Base-by-base conservation (phyloP, 2,888 invertebrate genomes). In the Bellardia bayeri region DNA sequence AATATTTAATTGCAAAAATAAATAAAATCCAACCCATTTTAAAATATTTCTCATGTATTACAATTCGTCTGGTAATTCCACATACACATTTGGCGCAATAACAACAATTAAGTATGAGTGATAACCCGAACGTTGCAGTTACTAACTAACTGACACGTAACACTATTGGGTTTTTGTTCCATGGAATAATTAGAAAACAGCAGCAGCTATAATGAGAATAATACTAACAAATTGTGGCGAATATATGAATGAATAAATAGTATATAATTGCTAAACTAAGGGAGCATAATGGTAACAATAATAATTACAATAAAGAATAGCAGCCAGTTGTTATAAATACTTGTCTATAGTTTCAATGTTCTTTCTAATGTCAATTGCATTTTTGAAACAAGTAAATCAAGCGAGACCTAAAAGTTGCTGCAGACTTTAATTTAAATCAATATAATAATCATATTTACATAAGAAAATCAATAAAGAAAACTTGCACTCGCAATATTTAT, bases 61-160 rank as follows among this genome's bases (percentile, higher is more conserved):
- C 37, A 37, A 6, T 4, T 37, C 6, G 5, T 45, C 9, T 23
- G 23, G 23, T 23, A 23, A 23, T 45, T 69, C 2, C 42, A 3
- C 8, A 9, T 4, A 16, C 30, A 49, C 49, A 30, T 37, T 37
- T n/a, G 49, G 30, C 23, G 40, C 14, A 3, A 61, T 61, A 68
- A 33, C 30, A 58, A 33, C 14, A 75, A 23, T 45, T 49, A 68
- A 56, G 16, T 58, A 33, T 66, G 37, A 66, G 40, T 74, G 23
- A 56, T 74, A 64, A 33, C 16, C 16, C 33, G 13, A 81, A 37
- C 64, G 42, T 61, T n/a, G 58, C 49, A 30, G 66, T 6, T 37
- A 5, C 5, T 6, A 6, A 37, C 37, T 6, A 6, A 37, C 37
- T 37, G 4, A 37, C 5, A 4, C 37, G 37, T 37, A 37, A 37